Evolutionary conservation across 2,888 invertebrate species (phyloP), one percentile per base, ranked within the genome.

Genomic region (Dicyrtomina minuta): DNA sequence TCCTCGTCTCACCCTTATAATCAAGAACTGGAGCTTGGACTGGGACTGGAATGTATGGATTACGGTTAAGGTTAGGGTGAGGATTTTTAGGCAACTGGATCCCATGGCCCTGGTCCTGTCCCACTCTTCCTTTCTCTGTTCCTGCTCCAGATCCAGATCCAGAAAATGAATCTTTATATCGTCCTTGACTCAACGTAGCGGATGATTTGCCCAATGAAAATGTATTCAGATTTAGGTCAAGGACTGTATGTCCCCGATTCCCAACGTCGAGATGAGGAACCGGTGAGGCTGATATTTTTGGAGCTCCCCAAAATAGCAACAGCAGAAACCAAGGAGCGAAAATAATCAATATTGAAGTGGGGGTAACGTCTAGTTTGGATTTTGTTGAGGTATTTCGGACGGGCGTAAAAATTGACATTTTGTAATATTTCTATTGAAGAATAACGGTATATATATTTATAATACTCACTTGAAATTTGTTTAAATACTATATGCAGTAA

Each of bases 281-380:
- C 22, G 51, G 51, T n/a, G 51, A 22, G 8, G 51, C 20, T n/a
- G 51, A 22, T n/a, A 17, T 46, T 46, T 46, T 4, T 46, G 59
- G 20, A 41, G 62, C 49, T 62, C 51, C 62, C 15, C 17, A n/a
- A 13, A 49, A 17, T 5, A 64, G 33, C 2, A 62, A 22, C 5
- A 64, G 17, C 22, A 64, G 17, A 0, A 53, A 51, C 20, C 51
- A 33, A 6, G 39, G 51, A 51, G 51, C 20, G 8, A 22, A 51
- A 53, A 64, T 64, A 64, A 64, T 64, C 64, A 64, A 64, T 64
- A 64, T 13, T 17, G 49, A 53, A 33, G 64, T 64, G 33, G 39
- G 27, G 64, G 51, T 64, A 27, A 33, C 64, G 17, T 6, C 46
- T n/a, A n/a, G n/a, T n/a, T n/a, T n/a, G n/a, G n/a, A n/a, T n/a